Evolutionary conservation across 2,888 invertebrate species (phyloP), one percentile per base, ranked within the genome.

Genomic region (Siphlonurus alternatus): DNA sequence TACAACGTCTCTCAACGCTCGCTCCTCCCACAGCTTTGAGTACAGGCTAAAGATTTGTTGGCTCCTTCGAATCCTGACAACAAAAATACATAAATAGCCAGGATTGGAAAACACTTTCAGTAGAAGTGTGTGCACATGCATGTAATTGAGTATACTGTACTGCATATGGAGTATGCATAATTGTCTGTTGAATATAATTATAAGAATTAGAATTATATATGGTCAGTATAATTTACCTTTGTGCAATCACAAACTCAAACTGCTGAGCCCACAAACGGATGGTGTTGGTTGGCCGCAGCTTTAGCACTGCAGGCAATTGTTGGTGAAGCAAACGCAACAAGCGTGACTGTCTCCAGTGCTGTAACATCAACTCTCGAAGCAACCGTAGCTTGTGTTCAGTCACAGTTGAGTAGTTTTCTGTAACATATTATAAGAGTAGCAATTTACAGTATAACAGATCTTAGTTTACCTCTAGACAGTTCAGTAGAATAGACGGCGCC

Each of bases 1-100:
- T 25, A 83, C 71, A 22, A 84, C 76, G 66, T 81, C 79, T 65
- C 74, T 78, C 1, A 85, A 72, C 1, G 82, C 81, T 20, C 77
- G 75, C 63, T 84, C 82, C 63, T 83, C 84, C 80, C 85, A 85
- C 67, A 84, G 77, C 66, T 77, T 79, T 10, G 81, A 79, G 70
- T 85, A 86, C 63, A 85, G 75, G 64, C 78, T 79, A 69, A 84
- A 78, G 72, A 85, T 78, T 71, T 85, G 85, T 67, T 84, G 80
- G n/a, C 81, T 78, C 61, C 84, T 78, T 63, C 83, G 76, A 1
- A 85, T 74, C 51, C 83, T 77, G 70, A 85, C 84, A 1, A 84
- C 85, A 59, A 74, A n/a, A n/a, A n/a, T n/a, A n/a, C n/a, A n/a
- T n/a, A n/a, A n/a, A n/a, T n/a, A n/a, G n/a, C n/a, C n/a, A n/a